Evolutionary conservation across 2,113 vertebrate genomes (phyloP).

Genomic region (Urocitellus parryii): DNA sequence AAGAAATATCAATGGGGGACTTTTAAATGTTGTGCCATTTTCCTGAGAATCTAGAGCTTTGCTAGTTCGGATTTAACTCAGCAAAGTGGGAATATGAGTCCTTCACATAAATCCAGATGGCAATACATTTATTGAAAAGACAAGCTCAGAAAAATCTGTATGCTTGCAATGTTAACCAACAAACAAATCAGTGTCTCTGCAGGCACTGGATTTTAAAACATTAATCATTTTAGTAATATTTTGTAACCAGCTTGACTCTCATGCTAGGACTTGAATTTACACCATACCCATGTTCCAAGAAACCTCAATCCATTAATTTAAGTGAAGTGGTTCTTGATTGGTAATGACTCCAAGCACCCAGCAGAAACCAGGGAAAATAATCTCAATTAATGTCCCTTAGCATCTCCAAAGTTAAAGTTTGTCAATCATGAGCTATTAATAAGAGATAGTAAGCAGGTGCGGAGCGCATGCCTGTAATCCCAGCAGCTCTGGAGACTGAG

Average conservation of each 20-base stretch:
- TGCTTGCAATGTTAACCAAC: not conserved
- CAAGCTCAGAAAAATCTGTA: not conserved
- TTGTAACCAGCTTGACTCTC: not conserved
- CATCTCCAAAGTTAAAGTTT: not conserved
- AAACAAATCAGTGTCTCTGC: not conserved
- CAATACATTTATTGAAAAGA: not conserved
- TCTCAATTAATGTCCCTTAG: not conserved
- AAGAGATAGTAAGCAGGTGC: not conserved
- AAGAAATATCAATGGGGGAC: not conserved
- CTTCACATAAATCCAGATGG: not conserved
- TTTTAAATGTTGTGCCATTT: not conserved
- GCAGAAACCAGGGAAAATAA: not conserved
- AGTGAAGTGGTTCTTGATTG: not conserved
- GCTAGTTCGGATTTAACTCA: not conserved
- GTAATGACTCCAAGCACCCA: not conserved
- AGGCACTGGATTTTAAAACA: not conserved
- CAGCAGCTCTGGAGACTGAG: no score
- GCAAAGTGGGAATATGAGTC: not conserved
- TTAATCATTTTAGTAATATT: constrained; percentile 1
- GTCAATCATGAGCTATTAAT: not conserved
- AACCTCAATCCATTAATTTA: not conserved
- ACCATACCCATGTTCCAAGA: not conserved
- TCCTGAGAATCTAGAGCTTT: not conserved
- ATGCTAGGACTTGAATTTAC: not conserved
- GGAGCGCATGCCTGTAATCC: no score